Evolutionary conservation across 2,797 vertebrate species (phyloP).

Genomic region (Catamblyrhynchus diadema): DNA sequence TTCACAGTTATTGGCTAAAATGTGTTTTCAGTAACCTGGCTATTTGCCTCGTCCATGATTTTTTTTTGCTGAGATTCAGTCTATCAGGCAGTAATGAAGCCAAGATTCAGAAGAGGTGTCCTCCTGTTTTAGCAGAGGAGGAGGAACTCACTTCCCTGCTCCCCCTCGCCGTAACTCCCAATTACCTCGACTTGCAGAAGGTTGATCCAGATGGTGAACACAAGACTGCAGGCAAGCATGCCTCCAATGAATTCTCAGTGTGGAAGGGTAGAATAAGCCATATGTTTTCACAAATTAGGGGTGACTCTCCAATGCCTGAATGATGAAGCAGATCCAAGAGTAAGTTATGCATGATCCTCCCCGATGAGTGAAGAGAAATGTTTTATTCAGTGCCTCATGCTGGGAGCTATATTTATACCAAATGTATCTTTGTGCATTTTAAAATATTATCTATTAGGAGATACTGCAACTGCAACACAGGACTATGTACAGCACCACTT

Average conservation of each 20-base stretch:
- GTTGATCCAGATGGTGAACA: slow-evolving; percentile 56
- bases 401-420: slow-evolving; percentile 65
- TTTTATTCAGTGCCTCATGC: slow-evolving; percentile 69
- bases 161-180: not conserved
- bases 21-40: not conserved
- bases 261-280: slow-evolving; percentile 61
- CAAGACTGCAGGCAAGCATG: slow-evolving; percentile 53
- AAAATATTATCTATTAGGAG: slow-evolving; percentile 47
- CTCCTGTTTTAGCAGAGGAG: not conserved
- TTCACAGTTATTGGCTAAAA: not conserved
- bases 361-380: slow-evolving; percentile 62
- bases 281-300: slow-evolving; percentile 69
- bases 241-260: not conserved
- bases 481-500: not conserved
- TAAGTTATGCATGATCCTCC: slow-evolving; percentile 68
- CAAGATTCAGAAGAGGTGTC: slow-evolving; percentile 4
- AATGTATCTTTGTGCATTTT: slow-evolving; percentile 49
- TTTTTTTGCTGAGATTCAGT: not conserved
- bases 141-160: not conserved
- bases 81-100: not conserved
- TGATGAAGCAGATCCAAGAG: slow-evolving; percentile 65
- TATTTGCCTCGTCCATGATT: not conserved
- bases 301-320: slow-evolving; percentile 62
- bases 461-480: not conserved
- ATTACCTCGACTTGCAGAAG: slow-evolving; percentile 43